Evolutionary conservation across 2,797 vertebrate genomes (phyloP).

Genomic region (Eulemur coronatus): DNA sequence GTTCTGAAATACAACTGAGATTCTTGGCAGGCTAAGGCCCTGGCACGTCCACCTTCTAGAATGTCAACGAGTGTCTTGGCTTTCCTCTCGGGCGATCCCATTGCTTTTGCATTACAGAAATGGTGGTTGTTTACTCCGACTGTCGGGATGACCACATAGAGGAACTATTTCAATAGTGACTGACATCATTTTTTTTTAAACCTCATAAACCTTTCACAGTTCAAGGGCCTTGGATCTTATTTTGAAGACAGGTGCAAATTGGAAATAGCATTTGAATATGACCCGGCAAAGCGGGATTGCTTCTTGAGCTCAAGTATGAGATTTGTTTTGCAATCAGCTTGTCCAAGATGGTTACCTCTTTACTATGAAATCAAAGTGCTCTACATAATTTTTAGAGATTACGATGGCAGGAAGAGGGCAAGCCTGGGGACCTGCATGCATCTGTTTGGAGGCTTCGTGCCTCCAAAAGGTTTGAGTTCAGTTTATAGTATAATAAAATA

Average conservation of each 20-base stretch:
- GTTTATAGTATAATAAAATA: background rate
- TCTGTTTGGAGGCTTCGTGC: background rate
- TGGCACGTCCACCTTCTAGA: conserved; percentile 69
- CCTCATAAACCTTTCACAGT: conserved; percentile 65
- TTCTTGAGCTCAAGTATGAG: background rate
- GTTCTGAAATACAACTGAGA: conserved; percentile 51
- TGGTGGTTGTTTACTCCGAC: conserved; percentile 75
- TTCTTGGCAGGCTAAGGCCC: conserved; percentile 68
- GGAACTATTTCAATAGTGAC: conserved; percentile 74
- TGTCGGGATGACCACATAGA: conserved; percentile 69
- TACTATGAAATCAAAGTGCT: background rate
- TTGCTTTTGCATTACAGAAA: conserved; percentile 73
- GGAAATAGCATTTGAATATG: conserved; percentile 50
- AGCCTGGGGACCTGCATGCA: background rate
- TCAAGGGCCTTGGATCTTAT: conserved; percentile 54
- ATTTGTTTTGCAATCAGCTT: background rate
- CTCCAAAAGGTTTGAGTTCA: conserved; percentile 5
- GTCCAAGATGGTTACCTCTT: conserved; percentile 29
- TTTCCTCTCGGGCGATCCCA: conserved; percentile 77
- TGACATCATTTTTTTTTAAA: conserved; percentile 60
- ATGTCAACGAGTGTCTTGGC: conserved; percentile 73
- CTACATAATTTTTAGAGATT: background rate
- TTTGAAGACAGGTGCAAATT: conserved; percentile 61
- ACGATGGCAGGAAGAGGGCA: background rate
- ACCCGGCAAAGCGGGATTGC: conserved; percentile 40